A percentile compares a stretch with the other conserved stretches of the same genome.
Conservation (phyloP, 2,888 invertebrate genomes). For the Apomyelois bistriatella region DNA sequence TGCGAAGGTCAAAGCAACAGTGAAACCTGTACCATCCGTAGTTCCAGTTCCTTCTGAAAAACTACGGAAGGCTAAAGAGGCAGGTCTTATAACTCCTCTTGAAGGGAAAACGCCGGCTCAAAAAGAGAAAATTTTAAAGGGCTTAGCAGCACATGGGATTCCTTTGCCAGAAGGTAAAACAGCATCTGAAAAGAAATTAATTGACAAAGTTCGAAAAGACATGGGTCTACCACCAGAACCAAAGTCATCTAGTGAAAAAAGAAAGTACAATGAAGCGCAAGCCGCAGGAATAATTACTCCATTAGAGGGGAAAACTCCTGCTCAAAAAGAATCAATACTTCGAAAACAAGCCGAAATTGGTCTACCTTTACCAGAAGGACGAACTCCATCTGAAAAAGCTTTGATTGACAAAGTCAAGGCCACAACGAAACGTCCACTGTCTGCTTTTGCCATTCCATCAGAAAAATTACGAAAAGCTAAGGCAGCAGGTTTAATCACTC, state of each 20-base stretch:
- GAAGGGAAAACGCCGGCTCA: conserved; percentile 16
- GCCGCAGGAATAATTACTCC: conserved; percentile 20
- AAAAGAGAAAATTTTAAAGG: conserved; percentile 17
- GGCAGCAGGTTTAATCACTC: conserved; percentile 28
- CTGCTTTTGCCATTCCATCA: conserved; percentile 19
- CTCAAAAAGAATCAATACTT: conserved; percentile 19
- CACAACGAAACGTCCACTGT: conserved; percentile 9
- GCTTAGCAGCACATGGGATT: conserved; percentile 9
- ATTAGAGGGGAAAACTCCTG: conserved; percentile 17
- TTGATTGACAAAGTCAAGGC: conserved; percentile 24
- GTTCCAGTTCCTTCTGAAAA: conserved; percentile 16
- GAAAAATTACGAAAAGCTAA: conserved; percentile 29
- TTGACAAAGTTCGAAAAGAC: conserved; percentile 29
- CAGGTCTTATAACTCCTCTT: conserved; percentile 7
- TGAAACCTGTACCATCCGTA: background rate
- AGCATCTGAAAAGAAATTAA: conserved; percentile 17
- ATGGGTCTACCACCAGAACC: conserved; percentile 21
- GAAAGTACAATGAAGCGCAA: conserved; percentile 19
- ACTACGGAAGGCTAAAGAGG: conserved; percentile 16
- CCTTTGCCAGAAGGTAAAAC: conserved; percentile 17
- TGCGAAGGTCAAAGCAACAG: conserved; percentile 12
- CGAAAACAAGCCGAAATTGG: conserved; percentile 14
- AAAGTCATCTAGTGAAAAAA: conserved; percentile 13
- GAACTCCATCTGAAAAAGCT: conserved; percentile 24
- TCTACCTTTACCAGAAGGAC: conserved; percentile 18